Evolutionary conservation across 2,113 vertebrate genomes (phyloP).

Genomic region (Lophius piscatorius): DNA sequence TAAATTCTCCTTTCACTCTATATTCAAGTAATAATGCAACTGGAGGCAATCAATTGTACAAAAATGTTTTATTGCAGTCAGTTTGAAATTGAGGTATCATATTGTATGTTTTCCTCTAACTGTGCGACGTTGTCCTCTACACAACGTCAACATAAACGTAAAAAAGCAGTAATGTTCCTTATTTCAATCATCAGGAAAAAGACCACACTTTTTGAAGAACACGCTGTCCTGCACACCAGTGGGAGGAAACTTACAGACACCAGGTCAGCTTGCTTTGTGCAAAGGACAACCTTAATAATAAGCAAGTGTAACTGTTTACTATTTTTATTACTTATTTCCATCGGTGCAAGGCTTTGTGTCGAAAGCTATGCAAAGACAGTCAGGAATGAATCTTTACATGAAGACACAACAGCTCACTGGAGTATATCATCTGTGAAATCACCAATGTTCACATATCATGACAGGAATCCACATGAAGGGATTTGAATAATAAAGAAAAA

Average conservation of each 20-base stretch:
- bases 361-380: background rate
- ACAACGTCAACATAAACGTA: no score
- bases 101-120: no score
- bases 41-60: no score
- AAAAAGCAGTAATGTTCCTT: constrained; percentile 1
- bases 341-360: constrained; percentile 3
- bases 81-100: no score
- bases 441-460: background rate
- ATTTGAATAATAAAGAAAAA: background rate
- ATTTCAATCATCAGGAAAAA: background rate
- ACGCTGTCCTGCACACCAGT: no score
- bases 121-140: no score
- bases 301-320: no score
- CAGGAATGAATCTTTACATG: background rate
- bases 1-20: no score
- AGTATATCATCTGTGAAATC: constrained; percentile 10
- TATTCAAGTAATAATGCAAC: no score
- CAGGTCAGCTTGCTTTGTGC: constrained; percentile 7
- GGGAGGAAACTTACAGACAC: constrained; percentile 9
- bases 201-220: no score
- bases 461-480: background rate
- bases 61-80: no score
- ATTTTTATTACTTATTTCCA: constrained; percentile 12
- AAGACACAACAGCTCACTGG: background rate
- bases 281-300: no score